Conservation (phyloP, 2,888 invertebrate species). For the Malacosoma neustria region DNA sequence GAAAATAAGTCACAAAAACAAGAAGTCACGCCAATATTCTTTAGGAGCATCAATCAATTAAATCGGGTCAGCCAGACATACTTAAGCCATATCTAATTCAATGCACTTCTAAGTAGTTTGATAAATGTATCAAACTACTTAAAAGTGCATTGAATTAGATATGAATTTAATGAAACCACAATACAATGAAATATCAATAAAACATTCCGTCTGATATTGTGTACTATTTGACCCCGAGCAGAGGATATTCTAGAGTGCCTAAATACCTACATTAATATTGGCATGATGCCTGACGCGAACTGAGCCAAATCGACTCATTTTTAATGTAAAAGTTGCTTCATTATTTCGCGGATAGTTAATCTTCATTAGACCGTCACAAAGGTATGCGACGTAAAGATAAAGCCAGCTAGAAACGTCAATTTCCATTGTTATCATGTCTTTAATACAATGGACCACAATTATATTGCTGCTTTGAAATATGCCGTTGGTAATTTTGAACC, state of each 20-base stretch:
- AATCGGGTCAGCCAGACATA: no score
- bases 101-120: no score
- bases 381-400: slow-evolving; percentile 2
- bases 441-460: background rate
- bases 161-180: no score
- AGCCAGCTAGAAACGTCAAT: slow-evolving; percentile 1
- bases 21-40: no score
- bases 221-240: background rate
- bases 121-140: no score
- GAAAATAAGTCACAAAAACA: no score
- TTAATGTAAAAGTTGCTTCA: slow-evolving; percentile 32
- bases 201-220: background rate
- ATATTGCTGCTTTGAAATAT: background rate
- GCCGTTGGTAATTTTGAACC: no score
- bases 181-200: background rate
- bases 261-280: slow-evolving; percentile 30
- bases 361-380: slow-evolving; percentile 34
- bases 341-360: slow-evolving; percentile 36
- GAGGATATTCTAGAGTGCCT: background rate
- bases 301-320: slow-evolving; percentile 31
- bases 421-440: background rate
- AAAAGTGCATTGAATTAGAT: no score
- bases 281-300: slow-evolving; percentile 39
- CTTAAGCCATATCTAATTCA: no score
- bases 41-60: no score